These are phyloP conservation scores for Pocota personata DNA, from an alignment of 2,888 invertebrate genomes.

Conservation along the genomic window DNA sequence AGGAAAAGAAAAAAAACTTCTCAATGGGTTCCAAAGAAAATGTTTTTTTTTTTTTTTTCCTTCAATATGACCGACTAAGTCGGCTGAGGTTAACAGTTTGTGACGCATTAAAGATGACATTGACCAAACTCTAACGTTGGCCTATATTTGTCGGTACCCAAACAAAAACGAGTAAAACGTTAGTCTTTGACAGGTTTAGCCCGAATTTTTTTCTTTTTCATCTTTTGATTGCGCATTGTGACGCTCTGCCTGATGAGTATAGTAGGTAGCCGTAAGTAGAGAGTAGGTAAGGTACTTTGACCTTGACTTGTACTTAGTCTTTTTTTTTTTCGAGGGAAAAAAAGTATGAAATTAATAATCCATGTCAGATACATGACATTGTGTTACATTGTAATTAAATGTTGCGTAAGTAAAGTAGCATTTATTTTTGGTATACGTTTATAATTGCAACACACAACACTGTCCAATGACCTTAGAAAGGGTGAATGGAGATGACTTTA, in stretches of 20 bases:
- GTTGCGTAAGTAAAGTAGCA: conserved; percentile 10
- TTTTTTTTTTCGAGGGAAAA: background rate
- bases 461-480: conserved; percentile 23
- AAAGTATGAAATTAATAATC: conserved; percentile 21
- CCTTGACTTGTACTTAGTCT: conserved; percentile 15
- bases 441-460: conserved; percentile 6
- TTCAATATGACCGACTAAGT: conserved; percentile 28
- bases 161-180: conserved; percentile 1
- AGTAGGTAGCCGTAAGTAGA: background rate
- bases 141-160: conserved; percentile 36
- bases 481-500: conserved; percentile 12
- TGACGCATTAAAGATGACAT: conserved; percentile 48
- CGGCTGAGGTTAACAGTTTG: conserved; percentile 35
- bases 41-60: background rate
- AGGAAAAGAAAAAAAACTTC: background rate
- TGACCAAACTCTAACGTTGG: conserved; percentile 46
- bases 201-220: background rate
- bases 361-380: background rate
- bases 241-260: conserved; percentile 28
- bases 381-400: conserved; percentile 15
- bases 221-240: conserved; percentile 31
- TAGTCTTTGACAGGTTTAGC: conserved; percentile 8
- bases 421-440: background rate
- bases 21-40: background rate
- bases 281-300: background rate